Evolutionary conservation across 2,797 vertebrate species (phyloP), one percentile per base, ranked within the genome.

Genomic region (Staurois parvus): DNA sequence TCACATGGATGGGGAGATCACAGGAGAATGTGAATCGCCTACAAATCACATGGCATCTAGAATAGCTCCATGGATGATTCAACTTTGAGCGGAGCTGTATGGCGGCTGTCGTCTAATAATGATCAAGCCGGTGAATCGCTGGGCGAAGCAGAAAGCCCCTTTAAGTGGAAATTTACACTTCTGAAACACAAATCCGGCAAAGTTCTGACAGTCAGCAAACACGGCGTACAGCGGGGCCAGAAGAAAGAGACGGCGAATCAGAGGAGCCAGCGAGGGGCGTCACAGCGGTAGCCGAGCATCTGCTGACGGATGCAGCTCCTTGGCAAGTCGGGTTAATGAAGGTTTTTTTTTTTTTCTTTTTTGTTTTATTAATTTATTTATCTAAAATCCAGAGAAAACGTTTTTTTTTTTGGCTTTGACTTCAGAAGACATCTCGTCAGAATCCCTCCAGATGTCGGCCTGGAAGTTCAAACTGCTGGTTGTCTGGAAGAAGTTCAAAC

Each of bases 391-490:
- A 34, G 59, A 74, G 48, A 77, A 83, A 66, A 42, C 37, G 34
- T 45, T 9, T 37, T 37, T 37, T 37, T 37, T 37, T 37, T 72
- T 78, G 66, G 75, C 52, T 70, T 42, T 52, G 72, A 73, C 42
- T 72, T 84, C 76, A 84, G 56, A 78, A 84, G 83, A 84, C 66
- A 67, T 84, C 82, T 77, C 72, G 45, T 84, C 74, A 84, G 66
- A 48, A 76, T 76, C 74, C 68, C 45, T 64, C 75, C 83, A 84
- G 83, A 84, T 84, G 83, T 78, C 82, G 77, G 68, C 68, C 17
- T 40, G 11, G 68, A 64, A 75, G 66, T 72, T 78, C 59, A 40
- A 30, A 84, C 67, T 72, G 74, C 74, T 77, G 82, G 66, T 84
- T 37, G 68, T 72, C 75, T 84, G 75, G 82, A 79, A 84, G 19